Evolutionary conservation across 2,113 vertebrate species (phyloP).

Genomic region (Brienomyrus longianalis): DNA sequence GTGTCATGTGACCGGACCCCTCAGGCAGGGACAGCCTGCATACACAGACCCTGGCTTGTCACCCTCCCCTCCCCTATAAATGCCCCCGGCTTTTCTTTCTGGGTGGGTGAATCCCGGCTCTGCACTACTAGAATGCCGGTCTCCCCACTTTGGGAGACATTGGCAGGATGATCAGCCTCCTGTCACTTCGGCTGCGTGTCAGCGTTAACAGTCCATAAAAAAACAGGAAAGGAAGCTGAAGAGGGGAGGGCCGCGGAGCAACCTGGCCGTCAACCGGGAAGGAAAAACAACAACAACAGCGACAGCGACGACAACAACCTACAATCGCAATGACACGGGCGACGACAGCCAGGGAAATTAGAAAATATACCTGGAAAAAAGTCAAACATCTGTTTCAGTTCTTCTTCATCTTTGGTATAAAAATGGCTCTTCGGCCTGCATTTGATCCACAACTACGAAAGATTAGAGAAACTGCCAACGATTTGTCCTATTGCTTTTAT

Average conservation of each 20-base stretch:
- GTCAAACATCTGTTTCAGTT: constrained; percentile 56
- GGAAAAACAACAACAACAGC: constrained; percentile 45
- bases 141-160: not conserved
- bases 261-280: constrained; percentile 86
- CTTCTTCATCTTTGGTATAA: constrained; percentile 99
- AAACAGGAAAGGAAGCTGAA: constrained; percentile 55
- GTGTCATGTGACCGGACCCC: not conserved
- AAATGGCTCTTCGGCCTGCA: constrained; percentile 96
- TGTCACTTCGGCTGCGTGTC: not conserved
- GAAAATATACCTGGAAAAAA: constrained; percentile 47
- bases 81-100: constrained; percentile 34
- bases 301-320: constrained; percentile 66
- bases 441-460: constrained; percentile 97
- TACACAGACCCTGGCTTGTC: constrained; percentile 18
- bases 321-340: constrained; percentile 72
- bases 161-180: not conserved
- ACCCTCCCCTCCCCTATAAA: constrained; percentile 22
- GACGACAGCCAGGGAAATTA: constrained; percentile 61
- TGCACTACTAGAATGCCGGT: not conserved
- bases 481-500: constrained; percentile 99
- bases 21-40: constrained; percentile 28
- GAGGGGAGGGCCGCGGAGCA: constrained; percentile 52
- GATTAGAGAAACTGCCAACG: constrained; percentile 99
- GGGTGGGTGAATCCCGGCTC: not conserved
- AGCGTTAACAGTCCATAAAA: constrained; percentile 51